These are phyloP conservation scores for Neotragus pygmaeus DNA, from an alignment of 2,113 vertebrate genomes.

Conservation along the genomic window DNA sequence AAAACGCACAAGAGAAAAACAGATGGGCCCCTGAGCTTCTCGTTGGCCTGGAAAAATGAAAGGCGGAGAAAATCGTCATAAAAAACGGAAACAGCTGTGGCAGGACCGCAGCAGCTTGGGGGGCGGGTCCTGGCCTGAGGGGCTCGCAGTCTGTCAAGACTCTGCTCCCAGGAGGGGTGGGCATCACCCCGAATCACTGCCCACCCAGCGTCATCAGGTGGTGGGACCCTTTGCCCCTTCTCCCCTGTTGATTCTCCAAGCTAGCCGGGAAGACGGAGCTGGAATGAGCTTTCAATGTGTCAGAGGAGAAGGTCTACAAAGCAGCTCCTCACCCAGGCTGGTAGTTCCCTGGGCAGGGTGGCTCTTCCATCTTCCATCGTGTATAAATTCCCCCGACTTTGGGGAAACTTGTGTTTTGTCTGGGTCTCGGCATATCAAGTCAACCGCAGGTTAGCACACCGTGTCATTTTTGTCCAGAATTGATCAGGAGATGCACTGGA, in stretches of 20 bases:
- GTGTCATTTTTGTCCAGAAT: neutral
- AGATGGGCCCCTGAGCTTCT: slow-evolving; percentile 62
- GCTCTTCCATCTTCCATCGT: neutral
- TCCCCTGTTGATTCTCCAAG: neutral
- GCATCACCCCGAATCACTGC: neutral
- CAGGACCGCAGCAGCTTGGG: slow-evolving; percentile 30
- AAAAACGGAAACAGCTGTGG: slow-evolving; percentile 72
- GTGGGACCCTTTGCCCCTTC: fast-evolving
- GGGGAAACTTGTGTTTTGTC: neutral
- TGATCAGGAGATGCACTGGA: neutral
- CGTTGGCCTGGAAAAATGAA: slow-evolving; percentile 61
- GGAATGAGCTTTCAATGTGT: neutral
- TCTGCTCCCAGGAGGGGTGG: neutral
- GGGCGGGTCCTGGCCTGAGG: slow-evolving; percentile 6
- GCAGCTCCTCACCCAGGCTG: neutral
- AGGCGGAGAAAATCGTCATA: slow-evolving; percentile 70
- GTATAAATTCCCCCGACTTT: neutral
- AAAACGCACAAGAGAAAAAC: slow-evolving; percentile 44
- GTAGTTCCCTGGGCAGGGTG: neutral
- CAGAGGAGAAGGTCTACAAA: neutral
- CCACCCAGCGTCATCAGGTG: fast-evolving
- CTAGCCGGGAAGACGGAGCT: neutral
- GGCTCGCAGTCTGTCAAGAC: neutral
- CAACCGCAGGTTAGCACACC: neutral
- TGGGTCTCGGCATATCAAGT: neutral